Percentiles rank a stretch among this genome's conserved stretches.
Evolutionary conservation across 1,140 invertebrate species (phyloP).

Genomic region (Goniozus legneri): DNA sequence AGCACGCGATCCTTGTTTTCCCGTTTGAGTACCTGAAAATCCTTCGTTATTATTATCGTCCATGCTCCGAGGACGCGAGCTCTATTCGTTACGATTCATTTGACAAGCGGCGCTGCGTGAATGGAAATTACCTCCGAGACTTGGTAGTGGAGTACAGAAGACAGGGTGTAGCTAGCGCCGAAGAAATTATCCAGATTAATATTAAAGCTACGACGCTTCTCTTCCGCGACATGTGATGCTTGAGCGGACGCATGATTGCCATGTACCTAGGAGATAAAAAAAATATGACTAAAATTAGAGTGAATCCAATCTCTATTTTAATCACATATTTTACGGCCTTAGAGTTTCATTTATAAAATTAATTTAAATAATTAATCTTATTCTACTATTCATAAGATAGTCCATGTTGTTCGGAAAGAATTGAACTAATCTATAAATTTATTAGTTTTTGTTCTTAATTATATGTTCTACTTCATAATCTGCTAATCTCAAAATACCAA

Average conservation of each 20-base stretch:
- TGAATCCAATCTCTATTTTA: not conserved
- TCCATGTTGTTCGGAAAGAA: not conserved
- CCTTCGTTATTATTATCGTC: too few species aligned
- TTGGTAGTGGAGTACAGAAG: constrained; percentile 77
- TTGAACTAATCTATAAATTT: too few species aligned
- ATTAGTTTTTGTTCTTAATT: too few species aligned
- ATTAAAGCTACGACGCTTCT: constrained; percentile 73
- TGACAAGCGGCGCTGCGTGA: too few species aligned
- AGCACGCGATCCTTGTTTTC: constrained; percentile 59
- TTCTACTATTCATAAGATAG: not conserved
- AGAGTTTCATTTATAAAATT: too few species aligned
- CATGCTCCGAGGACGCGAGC: too few species aligned
- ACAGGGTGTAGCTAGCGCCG: constrained; percentile 75
- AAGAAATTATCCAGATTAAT: constrained; percentile 78
- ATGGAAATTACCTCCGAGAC: constrained; percentile 62
- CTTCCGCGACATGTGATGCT: constrained; percentile 76
- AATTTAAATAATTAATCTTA: not conserved
- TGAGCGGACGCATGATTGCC: constrained; percentile 85
- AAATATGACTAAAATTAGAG: not conserved
- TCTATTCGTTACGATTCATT: too few species aligned
- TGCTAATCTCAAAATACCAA: too few species aligned
- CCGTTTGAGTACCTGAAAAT: constrained; percentile 54
- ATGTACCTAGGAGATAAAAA: constrained; percentile 68
- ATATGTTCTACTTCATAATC: too few species aligned
- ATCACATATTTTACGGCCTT: not conserved